Base-by-base conservation (phyloP, 2,888 invertebrate genomes). In the Choreutis nemorana region DNA sequence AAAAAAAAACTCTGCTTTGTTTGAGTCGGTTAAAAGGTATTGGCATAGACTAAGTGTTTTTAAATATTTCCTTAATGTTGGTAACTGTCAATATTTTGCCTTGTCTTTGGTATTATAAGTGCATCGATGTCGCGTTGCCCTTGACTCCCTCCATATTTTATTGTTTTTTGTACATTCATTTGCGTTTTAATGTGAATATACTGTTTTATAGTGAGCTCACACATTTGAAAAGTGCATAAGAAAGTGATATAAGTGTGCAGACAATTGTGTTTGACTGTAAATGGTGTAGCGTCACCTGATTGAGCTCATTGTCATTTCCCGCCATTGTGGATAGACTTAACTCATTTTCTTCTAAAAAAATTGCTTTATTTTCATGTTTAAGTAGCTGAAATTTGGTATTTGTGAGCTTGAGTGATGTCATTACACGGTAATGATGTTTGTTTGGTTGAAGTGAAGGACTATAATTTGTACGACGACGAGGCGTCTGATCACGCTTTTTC, bases 311-410 rank as follows among this genome's bases (percentile, higher is more conserved):
- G 79, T 79, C 78, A 77, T 80, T 80, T 80, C 79, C 79, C 79
- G 79, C 79, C 79, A 80, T 80, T 80, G 79, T 78, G 73, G 71
- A n/a, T n/a, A n/a, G n/a, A n/a, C n/a, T n/a, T n/a, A n/a, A n/a
- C n/a, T n/a, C n/a, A n/a, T n/a, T n/a, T n/a, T n/a, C 54, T 60
- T 53, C 63, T 63, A 59, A 55, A 55, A 54, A 49, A 56, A 56
- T 53, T 52, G 48, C 43, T 49, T 47, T 37, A 52, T 45, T 40
- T 47, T 31, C 34, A 33, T 29, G 36, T 37, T 37, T 28, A 37
- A 33, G 41, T 22, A 22, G 15, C 52, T 57, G 71, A 53, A 44
- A 71, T 71, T 68, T 56, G 47, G 50, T 57, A 50, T 41, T 39
- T 41, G 50, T 54, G 56, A 43, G 50, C 51, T 39, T 50, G 46